Evolutionary conservation across 1,140 invertebrate species (phyloP).

Genomic region (Scylla paramamosain): DNA sequence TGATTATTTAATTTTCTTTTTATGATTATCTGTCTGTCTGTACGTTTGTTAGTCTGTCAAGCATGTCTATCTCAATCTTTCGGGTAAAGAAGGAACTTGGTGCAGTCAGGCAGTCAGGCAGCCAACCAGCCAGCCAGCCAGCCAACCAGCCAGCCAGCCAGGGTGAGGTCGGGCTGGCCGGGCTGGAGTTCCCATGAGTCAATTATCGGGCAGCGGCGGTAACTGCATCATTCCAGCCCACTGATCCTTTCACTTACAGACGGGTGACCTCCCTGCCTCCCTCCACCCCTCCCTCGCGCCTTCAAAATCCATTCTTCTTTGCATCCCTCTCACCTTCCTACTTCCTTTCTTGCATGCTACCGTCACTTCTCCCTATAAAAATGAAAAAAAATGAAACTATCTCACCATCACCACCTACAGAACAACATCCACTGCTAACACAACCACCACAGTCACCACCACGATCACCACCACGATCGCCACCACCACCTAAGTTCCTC

Average conservation of each 20-base stretch:
- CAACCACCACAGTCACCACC: neutral
- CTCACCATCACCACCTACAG: neutral
- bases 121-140: no score
- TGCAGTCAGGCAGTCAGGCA: no score
- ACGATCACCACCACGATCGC: no score
- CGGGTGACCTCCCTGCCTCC: neutral
- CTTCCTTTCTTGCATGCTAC: neutral
- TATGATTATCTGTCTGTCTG: no score
- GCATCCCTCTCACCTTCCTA: neutral
- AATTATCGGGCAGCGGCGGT: conserved; percentile 39
- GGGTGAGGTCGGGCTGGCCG: neutral
- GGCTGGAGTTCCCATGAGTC: conserved; percentile 36
- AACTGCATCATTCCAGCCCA: conserved; percentile 50
- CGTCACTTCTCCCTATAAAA: neutral
- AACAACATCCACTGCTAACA: neutral
- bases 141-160: no score
- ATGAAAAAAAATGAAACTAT: neutral
- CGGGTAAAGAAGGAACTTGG: no score
- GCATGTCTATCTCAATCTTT: no score
- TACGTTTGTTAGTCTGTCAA: no score
- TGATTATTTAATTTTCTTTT: no score
- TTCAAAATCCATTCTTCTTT: conserved; percentile 23
- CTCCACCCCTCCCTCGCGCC: neutral
- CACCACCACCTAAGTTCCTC: neutral
- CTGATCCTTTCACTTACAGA: conserved; percentile 25